phyloP scores from a whole-genome alignment of 2,888 invertebrate species.

The Machimus rusticus region DNA sequence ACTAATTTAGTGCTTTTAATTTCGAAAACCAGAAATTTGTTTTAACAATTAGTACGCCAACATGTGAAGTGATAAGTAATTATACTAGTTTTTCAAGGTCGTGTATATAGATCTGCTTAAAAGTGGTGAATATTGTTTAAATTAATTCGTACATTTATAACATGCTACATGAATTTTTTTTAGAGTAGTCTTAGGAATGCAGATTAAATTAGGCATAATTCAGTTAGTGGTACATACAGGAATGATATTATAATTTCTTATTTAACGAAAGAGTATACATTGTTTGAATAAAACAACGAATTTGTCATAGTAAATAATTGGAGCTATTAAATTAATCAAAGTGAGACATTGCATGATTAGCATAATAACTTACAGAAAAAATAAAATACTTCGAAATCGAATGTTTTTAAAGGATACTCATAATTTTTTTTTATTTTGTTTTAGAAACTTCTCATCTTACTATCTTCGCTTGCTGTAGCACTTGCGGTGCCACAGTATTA shows the following conservation, averaged over 20 bases:
- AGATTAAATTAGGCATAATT: not conserved
- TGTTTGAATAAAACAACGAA: too few species aligned
- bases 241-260: too few species aligned
- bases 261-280: too few species aligned
- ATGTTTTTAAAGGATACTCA: not conserved
- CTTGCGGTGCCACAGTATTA: slow-evolving; percentile 30
- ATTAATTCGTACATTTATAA: not conserved
- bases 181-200: not conserved
- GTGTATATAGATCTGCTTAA: not conserved
- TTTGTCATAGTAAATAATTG: too few species aligned
- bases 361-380: not conserved
- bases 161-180: not conserved
- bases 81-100: not conserved
- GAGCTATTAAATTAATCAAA: not conserved
- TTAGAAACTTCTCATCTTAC: slow-evolving; percentile 31
- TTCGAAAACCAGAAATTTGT: not conserved
- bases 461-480: slow-evolving; percentile 4
- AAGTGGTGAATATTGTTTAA: not conserved
- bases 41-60: not conserved
- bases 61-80: not conserved
- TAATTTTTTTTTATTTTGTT: not conserved
- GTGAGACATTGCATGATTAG: not conserved
- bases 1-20: not conserved
- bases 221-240: not conserved
- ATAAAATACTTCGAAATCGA: not conserved